phyloP scores from a whole-genome alignment of 2,797 vertebrate genomes.

The Mormyrus proboscirostris region DNA sequence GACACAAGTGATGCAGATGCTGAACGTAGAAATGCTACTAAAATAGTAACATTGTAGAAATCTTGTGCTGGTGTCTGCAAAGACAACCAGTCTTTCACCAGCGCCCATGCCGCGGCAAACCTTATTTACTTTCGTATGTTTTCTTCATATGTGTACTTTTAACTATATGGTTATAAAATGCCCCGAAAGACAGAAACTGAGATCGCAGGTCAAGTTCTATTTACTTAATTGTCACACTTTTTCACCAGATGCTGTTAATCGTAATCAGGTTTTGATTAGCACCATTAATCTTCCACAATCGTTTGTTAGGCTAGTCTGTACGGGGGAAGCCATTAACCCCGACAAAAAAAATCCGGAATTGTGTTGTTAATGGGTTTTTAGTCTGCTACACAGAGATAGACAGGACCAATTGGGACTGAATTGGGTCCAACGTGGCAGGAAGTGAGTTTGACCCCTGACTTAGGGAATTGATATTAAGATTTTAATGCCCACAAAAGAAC shows the following conservation, averaged over 20 bases:
- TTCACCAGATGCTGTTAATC: background rate
- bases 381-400: background rate
- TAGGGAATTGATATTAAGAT: background rate
- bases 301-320: background rate
- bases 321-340: background rate
- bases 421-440: background rate
- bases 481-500: background rate
- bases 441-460: background rate
- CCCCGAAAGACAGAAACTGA: background rate
- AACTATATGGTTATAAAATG: slow-evolving; percentile 1
- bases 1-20: background rate
- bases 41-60: background rate
- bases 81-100: background rate
- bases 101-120: no score
- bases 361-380: background rate
- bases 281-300: background rate
- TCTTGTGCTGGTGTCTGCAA: background rate
- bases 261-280: background rate
- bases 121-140: background rate
- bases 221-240: background rate
- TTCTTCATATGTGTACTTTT: background rate
- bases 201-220: background rate
- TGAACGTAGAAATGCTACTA: background rate
- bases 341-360: background rate
- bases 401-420: background rate